These are phyloP conservation scores for Drosophila paranaensis DNA, from an alignment of 2,888 invertebrate species.

Conservation along the genomic window DNA sequence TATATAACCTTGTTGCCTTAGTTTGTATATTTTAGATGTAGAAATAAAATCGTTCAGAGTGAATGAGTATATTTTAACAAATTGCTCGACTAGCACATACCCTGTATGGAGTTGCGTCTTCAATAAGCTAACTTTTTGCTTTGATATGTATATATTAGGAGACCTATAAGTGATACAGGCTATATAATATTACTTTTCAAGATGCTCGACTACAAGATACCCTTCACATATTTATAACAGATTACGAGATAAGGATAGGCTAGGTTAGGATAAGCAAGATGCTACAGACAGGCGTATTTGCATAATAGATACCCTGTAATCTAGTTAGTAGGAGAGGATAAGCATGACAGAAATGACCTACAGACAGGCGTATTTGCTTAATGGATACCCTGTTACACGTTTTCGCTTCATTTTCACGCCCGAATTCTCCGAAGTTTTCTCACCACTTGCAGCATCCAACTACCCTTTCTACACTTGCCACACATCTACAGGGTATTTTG, in stretches of 20 bases:
- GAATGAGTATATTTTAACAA: not conserved
- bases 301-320: not conserved
- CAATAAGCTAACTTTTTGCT: not conserved
- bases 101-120: not conserved
- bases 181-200: not conserved
- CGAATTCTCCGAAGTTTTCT: too few species aligned
- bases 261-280: too few species aligned
- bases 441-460: not conserved
- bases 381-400: too few species aligned
- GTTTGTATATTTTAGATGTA: too few species aligned
- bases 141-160: not conserved
- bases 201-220: not conserved
- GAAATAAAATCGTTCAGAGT: too few species aligned
- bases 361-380: too few species aligned
- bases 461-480: not conserved
- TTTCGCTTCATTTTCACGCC: too few species aligned
- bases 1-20: too few species aligned
- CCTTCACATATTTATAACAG: not conserved
- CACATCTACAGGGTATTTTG: conserved; percentile 4
- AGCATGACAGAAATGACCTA: too few species aligned
- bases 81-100: not conserved
- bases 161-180: not conserved
- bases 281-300: too few species aligned
- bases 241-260: too few species aligned
- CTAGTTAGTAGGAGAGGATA: too few species aligned